phyloP scores from a whole-genome alignment of 2,113 vertebrate genomes.

The Ptyas mucosa region DNA sequence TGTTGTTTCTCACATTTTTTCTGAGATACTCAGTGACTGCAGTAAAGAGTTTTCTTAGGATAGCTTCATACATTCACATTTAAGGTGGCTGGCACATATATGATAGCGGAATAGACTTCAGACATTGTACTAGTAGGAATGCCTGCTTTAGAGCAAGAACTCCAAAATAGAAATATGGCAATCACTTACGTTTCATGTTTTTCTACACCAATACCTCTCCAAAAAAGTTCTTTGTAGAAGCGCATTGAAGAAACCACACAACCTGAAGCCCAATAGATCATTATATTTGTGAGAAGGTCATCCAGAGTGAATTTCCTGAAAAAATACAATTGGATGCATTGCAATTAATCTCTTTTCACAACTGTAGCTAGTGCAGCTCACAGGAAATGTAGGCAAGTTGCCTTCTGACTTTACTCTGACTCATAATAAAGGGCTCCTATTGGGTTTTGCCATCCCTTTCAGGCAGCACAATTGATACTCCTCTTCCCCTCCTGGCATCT shows the following conservation, averaged over 20 bases:
- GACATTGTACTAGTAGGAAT: not conserved
- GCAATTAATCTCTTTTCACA: not conserved
- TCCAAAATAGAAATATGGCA: not conserved
- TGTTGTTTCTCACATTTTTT: not conserved
- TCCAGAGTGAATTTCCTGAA: constrained; percentile 73
- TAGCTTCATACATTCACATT: not conserved
- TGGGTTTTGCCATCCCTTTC: not conserved
- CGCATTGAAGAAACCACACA: constrained; percentile 70
- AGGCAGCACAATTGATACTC: not conserved
- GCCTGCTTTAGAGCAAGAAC: not conserved
- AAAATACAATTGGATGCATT: not conserved
- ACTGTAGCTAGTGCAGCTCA: not conserved
- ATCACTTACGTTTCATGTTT: constrained; percentile 63
- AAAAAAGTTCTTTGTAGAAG: constrained; percentile 73
- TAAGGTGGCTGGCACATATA: not conserved
- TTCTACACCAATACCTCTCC: constrained; percentile 44
- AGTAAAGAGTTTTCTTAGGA: not conserved
- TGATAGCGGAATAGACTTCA: not conserved
- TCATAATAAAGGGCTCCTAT: too few species aligned
- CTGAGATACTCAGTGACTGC: not conserved
- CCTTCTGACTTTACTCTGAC: not conserved
- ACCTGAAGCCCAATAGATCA: constrained; percentile 77
- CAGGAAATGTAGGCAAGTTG: not conserved
- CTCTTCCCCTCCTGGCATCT: not conserved
- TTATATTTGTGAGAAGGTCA: constrained; percentile 75